These are phyloP conservation scores for Lissocephala sabroskyi DNA, from an alignment of 2,888 invertebrate genomes.

Conservation along the genomic window DNA sequence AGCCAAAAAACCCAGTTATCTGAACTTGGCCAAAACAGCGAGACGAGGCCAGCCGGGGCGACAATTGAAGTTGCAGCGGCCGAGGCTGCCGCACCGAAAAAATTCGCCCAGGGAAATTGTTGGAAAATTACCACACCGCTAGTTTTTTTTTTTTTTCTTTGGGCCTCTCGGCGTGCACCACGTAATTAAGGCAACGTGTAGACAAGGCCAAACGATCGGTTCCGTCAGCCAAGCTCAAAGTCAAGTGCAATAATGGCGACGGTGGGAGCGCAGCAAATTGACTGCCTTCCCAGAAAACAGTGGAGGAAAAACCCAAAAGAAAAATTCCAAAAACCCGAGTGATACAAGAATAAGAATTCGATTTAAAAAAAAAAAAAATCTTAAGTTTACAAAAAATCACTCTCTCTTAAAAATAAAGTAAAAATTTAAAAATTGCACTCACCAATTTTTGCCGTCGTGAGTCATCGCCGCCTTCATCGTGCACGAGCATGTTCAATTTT, in stretches of 20 bases:
- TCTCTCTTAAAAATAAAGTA: no score
- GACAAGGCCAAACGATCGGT: constrained; percentile 30
- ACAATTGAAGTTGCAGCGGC: constrained; percentile 18
- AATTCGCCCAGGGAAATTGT: constrained; percentile 49
- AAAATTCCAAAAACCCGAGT: no score
- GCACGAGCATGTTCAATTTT: no score
- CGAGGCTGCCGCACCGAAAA: not conserved
- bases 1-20: not conserved
- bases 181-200: constrained; percentile 59
- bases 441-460: no score
- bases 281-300: no score
- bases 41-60: no score
- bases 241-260: constrained; percentile 24
- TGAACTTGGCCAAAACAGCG: not conserved
- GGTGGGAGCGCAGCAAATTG: constrained; percentile 10
- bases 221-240: constrained; percentile 19
- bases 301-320: no score
- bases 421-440: no score
- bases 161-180: constrained; percentile 14
- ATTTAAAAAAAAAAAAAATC: no score
- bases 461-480: no score
- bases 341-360: no score
- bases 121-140: constrained; percentile 45
- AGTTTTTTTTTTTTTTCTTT: constrained; percentile 15
- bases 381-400: no score